Evolutionary conservation across 2,888 invertebrate genomes (phyloP), one percentile per base, ranked within the genome.

Genomic region (Mimachlamys varia): DNA sequence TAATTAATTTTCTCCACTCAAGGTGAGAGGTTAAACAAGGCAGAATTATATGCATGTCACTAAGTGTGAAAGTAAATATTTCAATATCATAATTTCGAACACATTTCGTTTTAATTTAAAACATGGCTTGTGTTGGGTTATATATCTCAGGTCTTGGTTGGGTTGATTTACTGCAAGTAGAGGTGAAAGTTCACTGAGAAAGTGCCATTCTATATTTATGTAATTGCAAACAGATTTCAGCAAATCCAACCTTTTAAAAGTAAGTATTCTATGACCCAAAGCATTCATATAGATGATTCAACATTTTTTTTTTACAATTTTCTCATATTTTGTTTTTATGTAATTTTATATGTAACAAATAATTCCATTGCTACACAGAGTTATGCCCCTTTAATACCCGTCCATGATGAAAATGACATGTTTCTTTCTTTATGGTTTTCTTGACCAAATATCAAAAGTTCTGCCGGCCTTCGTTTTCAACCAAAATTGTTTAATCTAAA

Each of bases 61-160:
- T 22, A 33, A 76, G 76, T 76, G 76, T 76, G 76, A 76, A 76
- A 27, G 33, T 15, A 33, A 76, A 76, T 33, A 12, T 76, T 76
- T 33, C 33, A 33, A 76, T 76, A 76, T 76, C 22, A 33, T 76
- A 76, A 76, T 33, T 33, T 76, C 33, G 27, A 76, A 33, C 76
- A 76, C 76, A 76, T 76, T 76, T 76, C 76, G 1, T 7, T 76
- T 76, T 76, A 76, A 76, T 76, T 76, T 76, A 33, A 33, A 76
- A 76, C 76, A 76, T 33, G 1, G 76, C 22, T 76, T 27, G 27
- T 33, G 76, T 76, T 13, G 15, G 33, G 76, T 76, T 76, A 76
- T n/a, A 76, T 27, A 76, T 76, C 27, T 33, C 15, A 15, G 76
- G 76, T 15, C 76, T 27, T 76, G 10, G 33, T 22, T 33, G 2